Base-by-base conservation (phyloP, 2,888 invertebrate species). In the Leptinotarsa peninsularis region DNA sequence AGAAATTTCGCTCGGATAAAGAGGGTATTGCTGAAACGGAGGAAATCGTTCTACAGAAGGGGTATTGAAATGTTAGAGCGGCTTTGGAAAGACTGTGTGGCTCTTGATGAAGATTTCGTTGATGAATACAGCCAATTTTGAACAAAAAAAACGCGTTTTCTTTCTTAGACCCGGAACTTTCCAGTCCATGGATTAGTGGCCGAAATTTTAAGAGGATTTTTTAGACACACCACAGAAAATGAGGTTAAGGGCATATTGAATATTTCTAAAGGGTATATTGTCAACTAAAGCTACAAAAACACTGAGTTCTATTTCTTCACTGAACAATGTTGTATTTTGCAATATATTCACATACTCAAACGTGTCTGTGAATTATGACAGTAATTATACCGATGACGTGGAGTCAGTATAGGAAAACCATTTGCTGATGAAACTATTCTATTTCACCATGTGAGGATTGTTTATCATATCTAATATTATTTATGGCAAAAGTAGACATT, bases 211-310 rank as follows among this genome's bases (percentile, higher is more conserved):
- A n/a, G 49, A 67, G 14, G 49, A 49, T 49, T 67, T 67, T 67
- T 10, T 49, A 49, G 15, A 49, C 49, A 67, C 3, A 49, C 1
- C 2, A 49, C 18, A 21, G 4, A n/a, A n/a, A 21, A 17, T 21
- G 17, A 50, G 50, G 23, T 10, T 27, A 10, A 50, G 54, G 27
- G 50, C 10, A 43, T 43, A 43, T 43, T 43, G 10, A 21, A 68
- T 27, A 27, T 21, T 13, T 68, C 50, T 49, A 27, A 17, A 33
- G 67, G 18, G 13, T 68, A 68, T 49, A 68, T 67, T 52, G 50
- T 68, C 27, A 68, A 68, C 49, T 68, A 27, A 63, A 63, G 27
- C 63, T 63, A 63, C 27, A 18, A 58, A 58, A 58, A 58, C 23
- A 58, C 56, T 58, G 33, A 63, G 17, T 63, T 63, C 63, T 63